Conservation (phyloP, 2,797 vertebrate species). For the Myotis findleyi region DNA sequence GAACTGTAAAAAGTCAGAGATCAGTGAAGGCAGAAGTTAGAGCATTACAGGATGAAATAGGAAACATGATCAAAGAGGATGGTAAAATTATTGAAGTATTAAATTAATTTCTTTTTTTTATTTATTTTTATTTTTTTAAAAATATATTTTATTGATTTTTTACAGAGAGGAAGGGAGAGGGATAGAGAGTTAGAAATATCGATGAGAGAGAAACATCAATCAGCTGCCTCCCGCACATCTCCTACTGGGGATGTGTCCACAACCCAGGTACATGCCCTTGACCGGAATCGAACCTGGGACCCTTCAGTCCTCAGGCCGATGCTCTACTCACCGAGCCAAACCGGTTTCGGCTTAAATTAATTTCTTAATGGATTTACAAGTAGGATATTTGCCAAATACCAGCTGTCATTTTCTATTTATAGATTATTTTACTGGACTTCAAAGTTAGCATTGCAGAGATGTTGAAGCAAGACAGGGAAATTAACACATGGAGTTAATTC, state of each 20-base stretch:
- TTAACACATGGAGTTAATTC: constrained; percentile 66
- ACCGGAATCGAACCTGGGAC: too few relatives aligned
- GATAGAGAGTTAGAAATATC: too few relatives aligned
- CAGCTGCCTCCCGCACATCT: too few relatives aligned
- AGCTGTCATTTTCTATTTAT: constrained; percentile 71
- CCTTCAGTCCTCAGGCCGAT: too few relatives aligned
- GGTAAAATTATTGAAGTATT: constrained; percentile 73
- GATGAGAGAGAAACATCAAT: too few relatives aligned
- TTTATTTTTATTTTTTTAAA: too few relatives aligned
- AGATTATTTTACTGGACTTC: constrained; percentile 61
- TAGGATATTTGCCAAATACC: constrained; percentile 22
- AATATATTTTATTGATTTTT: too few relatives aligned
- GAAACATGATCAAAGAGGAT: constrained; percentile 72
- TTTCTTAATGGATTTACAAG: constrained; percentile 66
- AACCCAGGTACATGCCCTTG: too few relatives aligned
- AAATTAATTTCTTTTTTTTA: constrained; percentile 40
- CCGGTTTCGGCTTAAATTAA: too few relatives aligned
- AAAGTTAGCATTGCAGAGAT: constrained; percentile 41
- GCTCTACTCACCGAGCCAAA: too few relatives aligned
- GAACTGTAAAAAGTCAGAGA: constrained; percentile 59
- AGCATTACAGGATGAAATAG: constrained; percentile 56
- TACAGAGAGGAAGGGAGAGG: too few relatives aligned
- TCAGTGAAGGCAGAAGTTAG: constrained; percentile 60
- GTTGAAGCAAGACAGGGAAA: constrained; percentile 52
- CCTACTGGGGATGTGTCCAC: too few relatives aligned